These are phyloP conservation scores for Volucella inanis DNA, from an alignment of 2,888 invertebrate genomes.

Conservation along the genomic window DNA sequence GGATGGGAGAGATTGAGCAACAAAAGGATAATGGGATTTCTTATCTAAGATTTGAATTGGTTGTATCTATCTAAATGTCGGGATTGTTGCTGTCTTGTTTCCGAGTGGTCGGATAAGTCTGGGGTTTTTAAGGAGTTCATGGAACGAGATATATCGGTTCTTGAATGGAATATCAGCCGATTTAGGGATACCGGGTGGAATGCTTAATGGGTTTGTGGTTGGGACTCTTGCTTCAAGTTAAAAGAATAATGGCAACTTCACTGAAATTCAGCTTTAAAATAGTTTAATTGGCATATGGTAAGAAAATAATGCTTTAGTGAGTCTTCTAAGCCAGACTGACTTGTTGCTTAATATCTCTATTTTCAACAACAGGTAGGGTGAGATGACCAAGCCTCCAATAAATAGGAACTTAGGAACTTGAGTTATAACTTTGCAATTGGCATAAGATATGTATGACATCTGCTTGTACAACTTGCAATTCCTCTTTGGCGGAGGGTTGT, in stretches of 20 bases:
- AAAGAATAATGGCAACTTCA: not conserved
- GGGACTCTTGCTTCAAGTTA: constrained; percentile 8
- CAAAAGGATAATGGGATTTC: constrained; percentile 75
- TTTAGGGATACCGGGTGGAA: constrained; percentile 15
- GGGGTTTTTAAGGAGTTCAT: constrained; percentile 32
- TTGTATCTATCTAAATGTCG: constrained; percentile 71
- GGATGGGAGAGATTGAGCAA: constrained; percentile 38
- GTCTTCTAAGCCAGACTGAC: no score
- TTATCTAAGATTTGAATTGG: constrained; percentile 73
- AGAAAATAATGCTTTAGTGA: no score
- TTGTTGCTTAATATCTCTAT: no score
- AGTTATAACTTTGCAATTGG: no score
- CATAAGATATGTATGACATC: no score
- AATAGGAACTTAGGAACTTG: no score
- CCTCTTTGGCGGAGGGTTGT: no score
- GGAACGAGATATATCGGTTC: constrained; percentile 19
- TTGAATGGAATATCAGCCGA: constrained; percentile 5
- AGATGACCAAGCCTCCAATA: no score
- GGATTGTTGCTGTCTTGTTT: constrained; percentile 58
- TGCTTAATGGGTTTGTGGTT: not conserved
- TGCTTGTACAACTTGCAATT: no score
- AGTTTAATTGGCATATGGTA: no score
- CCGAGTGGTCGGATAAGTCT: constrained; percentile 48
- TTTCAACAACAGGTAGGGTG: no score
- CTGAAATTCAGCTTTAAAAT: not conserved